These are phyloP conservation scores for Xiphophorus couchianus DNA, from an alignment of 2,113 vertebrate genomes.

Conservation along the genomic window DNA sequence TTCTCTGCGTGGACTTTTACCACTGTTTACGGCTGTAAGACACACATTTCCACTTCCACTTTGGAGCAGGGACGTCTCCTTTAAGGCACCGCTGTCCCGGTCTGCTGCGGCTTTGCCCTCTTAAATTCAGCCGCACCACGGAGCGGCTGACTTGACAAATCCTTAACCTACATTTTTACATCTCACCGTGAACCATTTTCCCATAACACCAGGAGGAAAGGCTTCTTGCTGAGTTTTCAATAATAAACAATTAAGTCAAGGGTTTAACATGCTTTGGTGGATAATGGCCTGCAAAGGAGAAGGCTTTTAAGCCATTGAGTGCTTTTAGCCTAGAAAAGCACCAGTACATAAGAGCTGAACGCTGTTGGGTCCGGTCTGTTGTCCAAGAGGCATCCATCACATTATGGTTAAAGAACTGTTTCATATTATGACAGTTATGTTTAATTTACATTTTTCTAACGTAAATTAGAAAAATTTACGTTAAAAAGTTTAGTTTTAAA, in stretches of 20 bases:
- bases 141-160: conserved; percentile 8
- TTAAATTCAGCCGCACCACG: conserved; percentile 3
- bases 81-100: not conserved
- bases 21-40: not conserved
- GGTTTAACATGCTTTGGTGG: conserved; percentile 59
- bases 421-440: not conserved
- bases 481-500: too few relatives aligned
- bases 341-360: conserved; percentile 29
- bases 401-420: not conserved
- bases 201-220: conserved; percentile 34
- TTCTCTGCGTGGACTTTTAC: not conserved
- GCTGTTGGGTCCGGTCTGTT: conserved; percentile 9
- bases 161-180: conserved; percentile 43
- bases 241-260: conserved; percentile 62
- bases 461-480: too few relatives aligned
- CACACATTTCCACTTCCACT: not conserved
- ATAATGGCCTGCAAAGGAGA: conserved; percentile 56
- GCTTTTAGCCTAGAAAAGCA: conserved; percentile 59
- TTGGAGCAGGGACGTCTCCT: not conserved
- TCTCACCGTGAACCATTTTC: conserved; percentile 42
- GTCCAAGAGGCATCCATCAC: conserved; percentile 10
- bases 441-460: not conserved
- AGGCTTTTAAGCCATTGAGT: conserved; percentile 63
- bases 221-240: conserved; percentile 58
- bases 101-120: not conserved